Percentiles rank a stretch among this genome's conserved stretches.
Evolutionary conservation across 2,797 vertebrate species (phyloP).

Genomic region (Nannoperca obscura): DNA sequence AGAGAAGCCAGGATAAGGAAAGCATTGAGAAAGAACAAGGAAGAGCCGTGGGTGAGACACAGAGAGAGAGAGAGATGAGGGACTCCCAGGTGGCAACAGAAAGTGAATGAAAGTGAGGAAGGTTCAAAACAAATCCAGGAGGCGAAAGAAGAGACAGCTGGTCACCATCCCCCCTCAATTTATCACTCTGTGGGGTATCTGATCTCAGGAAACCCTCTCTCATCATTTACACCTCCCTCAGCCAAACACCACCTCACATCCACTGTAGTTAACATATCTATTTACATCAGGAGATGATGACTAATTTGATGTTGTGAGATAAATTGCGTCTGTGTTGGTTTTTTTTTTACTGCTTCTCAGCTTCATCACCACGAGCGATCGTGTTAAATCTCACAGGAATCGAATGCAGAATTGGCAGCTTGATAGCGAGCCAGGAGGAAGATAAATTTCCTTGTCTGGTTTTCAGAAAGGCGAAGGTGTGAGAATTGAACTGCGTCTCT

Average conservation of each 20-base stretch:
- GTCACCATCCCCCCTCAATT: conserved; percentile 61
- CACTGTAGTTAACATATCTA: conserved; percentile 53
- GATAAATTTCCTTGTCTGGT: conserved; percentile 70
- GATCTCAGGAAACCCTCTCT: conserved; percentile 58
- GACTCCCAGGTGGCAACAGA: conserved; percentile 24
- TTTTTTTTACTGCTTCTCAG: conserved; percentile 33
- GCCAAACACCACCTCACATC: conserved; percentile 27
- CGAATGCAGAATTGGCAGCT: conserved; percentile 60
- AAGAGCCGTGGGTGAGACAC: background rate
- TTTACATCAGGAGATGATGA: conserved; percentile 56
- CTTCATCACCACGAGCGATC: conserved; percentile 44
- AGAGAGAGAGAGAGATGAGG: conserved; percentile 20
- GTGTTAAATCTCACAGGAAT: conserved; percentile 70
- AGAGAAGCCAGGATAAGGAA: background rate
- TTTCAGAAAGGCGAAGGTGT: conserved; percentile 62
- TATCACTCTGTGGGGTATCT: conserved; percentile 65
- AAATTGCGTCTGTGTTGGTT: conserved; percentile 27
- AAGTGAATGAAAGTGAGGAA: conserved; percentile 38
- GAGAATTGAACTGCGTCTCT: conserved; percentile 57
- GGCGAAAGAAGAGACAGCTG: conserved; percentile 56
- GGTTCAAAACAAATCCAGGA: conserved; percentile 36
- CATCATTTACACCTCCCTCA: conserved; percentile 71
- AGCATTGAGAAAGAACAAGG: background rate
- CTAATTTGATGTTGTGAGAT: conserved; percentile 58
- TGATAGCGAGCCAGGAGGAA: conserved; percentile 67